Evolutionary conservation across 2,888 invertebrate genomes (phyloP).

Genomic region (Antitype chi): DNA sequence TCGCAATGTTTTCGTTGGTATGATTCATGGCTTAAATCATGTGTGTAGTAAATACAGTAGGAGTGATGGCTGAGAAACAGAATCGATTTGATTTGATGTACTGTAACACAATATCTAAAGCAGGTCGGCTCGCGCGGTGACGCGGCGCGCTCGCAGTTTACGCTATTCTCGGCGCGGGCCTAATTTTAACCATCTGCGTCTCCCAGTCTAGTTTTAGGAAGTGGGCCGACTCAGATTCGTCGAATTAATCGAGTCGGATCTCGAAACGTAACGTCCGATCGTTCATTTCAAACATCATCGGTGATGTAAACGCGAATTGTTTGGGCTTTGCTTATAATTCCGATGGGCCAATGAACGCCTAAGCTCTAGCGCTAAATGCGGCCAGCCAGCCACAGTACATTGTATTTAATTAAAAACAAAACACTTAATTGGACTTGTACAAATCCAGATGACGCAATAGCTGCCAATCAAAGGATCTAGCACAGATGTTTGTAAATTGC

Average conservation of each 20-base stretch:
- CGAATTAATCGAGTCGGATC: conserved; percentile 79
- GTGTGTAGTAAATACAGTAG: conserved; percentile 70
- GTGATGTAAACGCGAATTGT: conserved; percentile 53
- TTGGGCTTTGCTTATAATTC: conserved; percentile 45
- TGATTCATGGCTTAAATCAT: conserved; percentile 65
- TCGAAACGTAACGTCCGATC: conserved; percentile 65
- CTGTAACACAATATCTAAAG: conserved; percentile 88
- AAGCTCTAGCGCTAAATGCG: conserved; percentile 46
- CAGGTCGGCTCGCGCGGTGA: conserved; percentile 79
- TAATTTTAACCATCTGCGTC: conserved; percentile 91
- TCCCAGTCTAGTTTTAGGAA: conserved; percentile 89
- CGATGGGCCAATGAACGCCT: conserved; percentile 57
- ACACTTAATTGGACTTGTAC: conserved; percentile 83
- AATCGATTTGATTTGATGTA: conserved; percentile 74
- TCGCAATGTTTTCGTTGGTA: conserved; percentile 65
- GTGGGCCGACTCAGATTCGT: conserved; percentile 85
- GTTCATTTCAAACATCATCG: conserved; percentile 54
- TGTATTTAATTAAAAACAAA: conserved; percentile 77
- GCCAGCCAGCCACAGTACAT: conserved; percentile 52
- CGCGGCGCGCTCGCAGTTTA: conserved; percentile 86
- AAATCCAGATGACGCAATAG: conserved; percentile 82
- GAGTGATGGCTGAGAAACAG: conserved; percentile 68
- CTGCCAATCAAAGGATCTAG: conserved; percentile 85
- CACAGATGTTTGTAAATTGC: conserved; percentile 85
- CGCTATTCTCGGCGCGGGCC: conserved; percentile 88